Evolutionary conservation across 2,797 vertebrate genomes (phyloP), one percentile per base, ranked within the genome.

Genomic region (Limosa lapponica): DNA sequence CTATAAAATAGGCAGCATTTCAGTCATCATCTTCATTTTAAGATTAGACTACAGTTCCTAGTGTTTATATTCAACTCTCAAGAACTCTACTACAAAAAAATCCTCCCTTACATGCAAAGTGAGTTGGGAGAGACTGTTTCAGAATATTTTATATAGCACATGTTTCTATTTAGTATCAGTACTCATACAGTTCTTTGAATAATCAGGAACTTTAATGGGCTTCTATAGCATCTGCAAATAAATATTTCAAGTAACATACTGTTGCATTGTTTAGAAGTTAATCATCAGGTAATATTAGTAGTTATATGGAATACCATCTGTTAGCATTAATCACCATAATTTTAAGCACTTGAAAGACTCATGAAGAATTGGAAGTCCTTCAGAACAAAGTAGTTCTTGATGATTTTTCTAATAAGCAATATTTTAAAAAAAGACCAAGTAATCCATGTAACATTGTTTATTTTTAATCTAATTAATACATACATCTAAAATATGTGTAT

Each of bases 221-320:
- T 97, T 72, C 85, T 84, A 69, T 37, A 36, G 55, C 82, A 97
- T 18, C 49, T 92, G 44, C 52, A 89, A 90, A 88, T 86, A 82
- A 95, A 91, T 94, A 91, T 90, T 97, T 95, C 90, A 87, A 86
- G 69, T n/a, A 77, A 66, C 37, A 73, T 69, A 85, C 77, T 71
- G 88, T 82, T 88, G 32, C 54, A 95, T 65, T 89, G 32, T 61
- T 96, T 80, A 77, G 73, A 89, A 80, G 55, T 74, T 97, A 95
- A 87, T 82, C 6, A 49, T 75, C 81, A 95, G 69, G 85, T 89
- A 89, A 73, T 91, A 80, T 86, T 57, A 94, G 36, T 52, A 8
- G 77, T 74, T 78, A 84, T 52, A 67, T n/a, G 75, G 43, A 94
- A 65, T 27, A 93, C 28, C 59, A 86, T 86, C 78, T 84, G 48